Conservation (phyloP, 2,888 invertebrate species). For the Lydus trimaculatus region DNA sequence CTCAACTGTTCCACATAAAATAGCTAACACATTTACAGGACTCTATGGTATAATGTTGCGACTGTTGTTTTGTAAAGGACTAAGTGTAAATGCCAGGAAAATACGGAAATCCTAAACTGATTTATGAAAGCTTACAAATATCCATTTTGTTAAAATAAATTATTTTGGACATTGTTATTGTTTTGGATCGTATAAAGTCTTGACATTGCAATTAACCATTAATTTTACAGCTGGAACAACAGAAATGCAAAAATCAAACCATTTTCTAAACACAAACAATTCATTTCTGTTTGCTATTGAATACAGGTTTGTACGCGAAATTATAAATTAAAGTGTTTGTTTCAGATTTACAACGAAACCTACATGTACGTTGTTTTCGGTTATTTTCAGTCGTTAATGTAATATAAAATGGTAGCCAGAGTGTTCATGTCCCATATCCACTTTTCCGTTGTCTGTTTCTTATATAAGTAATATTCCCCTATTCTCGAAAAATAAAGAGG, state of each 20-base stretch:
- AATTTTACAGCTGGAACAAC: neutral
- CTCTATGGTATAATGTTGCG: constrained; percentile 11
- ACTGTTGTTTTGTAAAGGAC: constrained; percentile 23
- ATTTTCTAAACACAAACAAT: neutral
- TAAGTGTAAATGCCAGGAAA: constrained; percentile 29
- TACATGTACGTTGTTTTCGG: neutral
- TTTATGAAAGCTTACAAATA: constrained; percentile 31
- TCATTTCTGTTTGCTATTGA: neutral
- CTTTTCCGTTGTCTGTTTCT: neutral
- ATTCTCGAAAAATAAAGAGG: constrained; percentile 44
- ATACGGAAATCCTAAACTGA: constrained; percentile 33
- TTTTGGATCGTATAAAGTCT: constrained; percentile 6
- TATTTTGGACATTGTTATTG: constrained; percentile 22
- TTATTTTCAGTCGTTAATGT: neutral
- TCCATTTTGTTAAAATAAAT: constrained; percentile 31
- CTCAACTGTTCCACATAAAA: constrained; percentile 34
- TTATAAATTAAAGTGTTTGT: neutral
- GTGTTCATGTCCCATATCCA: neutral
- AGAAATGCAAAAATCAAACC: neutral
- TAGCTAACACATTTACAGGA: constrained; percentile 23
- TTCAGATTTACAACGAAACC: neutral
- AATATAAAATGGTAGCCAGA: neutral
- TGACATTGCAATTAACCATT: neutral
- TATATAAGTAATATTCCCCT: neutral
- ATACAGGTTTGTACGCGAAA: neutral